Evolutionary conservation across 2,888 invertebrate genomes (phyloP).

Genomic region (Zeuzera pyrina): DNA sequence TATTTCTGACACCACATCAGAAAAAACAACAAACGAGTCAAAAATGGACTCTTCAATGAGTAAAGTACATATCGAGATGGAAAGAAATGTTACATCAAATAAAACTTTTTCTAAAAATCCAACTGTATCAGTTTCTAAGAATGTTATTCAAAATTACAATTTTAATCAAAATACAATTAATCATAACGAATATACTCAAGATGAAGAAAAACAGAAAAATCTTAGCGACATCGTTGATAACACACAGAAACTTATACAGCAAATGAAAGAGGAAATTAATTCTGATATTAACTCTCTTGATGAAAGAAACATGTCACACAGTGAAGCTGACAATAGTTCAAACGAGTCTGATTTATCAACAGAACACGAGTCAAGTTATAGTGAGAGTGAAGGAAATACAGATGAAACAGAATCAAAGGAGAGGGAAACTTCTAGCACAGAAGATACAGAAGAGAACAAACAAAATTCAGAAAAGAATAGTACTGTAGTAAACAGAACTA

Average conservation of each 20-base stretch:
- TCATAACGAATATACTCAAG: too few species aligned
- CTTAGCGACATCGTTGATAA: constrained; percentile 72
- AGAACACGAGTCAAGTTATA: constrained; percentile 64
- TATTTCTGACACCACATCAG: too few species aligned
- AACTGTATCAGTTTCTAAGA: too few species aligned
- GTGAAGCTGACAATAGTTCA: constrained; percentile 51
- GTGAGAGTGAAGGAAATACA: constrained; percentile 45
- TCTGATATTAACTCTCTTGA: constrained; percentile 70
- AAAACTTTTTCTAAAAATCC: too few species aligned
- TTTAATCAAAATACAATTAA: too few species aligned
- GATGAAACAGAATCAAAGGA: constrained; percentile 53
- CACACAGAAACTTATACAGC: constrained; percentile 75
- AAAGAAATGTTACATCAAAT: too few species aligned
- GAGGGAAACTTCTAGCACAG: constrained; percentile 35
- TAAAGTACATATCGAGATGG: too few species aligned
- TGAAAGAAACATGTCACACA: constrained; percentile 54
- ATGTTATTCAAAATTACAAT: too few species aligned
- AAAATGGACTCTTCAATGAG: too few species aligned
- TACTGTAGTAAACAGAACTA: constrained; percentile 32
- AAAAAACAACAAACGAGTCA: too few species aligned
- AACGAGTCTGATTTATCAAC: constrained; percentile 33
- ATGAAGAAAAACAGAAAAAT: constrained; percentile 42
- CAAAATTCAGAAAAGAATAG: constrained; percentile 12
- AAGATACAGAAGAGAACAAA: constrained; percentile 21
- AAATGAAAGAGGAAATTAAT: constrained; percentile 78